Evolutionary conservation across 2,797 vertebrate species (phyloP).

Genomic region (Aselliscus stoliczkanus): DNA sequence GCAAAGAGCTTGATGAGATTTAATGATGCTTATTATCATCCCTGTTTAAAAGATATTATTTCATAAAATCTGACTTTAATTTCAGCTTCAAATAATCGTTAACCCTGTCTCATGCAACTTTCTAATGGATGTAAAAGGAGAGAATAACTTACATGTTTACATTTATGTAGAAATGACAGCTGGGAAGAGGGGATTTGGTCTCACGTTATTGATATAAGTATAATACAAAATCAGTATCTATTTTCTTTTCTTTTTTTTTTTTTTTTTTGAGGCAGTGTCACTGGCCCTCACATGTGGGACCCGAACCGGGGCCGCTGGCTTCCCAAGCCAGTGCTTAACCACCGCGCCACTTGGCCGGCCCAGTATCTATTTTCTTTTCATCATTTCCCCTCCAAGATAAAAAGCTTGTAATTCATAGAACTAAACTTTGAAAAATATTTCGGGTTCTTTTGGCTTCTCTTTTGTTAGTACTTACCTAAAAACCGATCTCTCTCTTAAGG

Average conservation of each 20-base stretch:
- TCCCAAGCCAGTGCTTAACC: no score
- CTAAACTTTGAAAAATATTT: neutral
- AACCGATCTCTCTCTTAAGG: neutral
- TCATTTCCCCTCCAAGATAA: neutral
- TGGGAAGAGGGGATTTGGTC: neutral
- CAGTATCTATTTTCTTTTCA: neutral
- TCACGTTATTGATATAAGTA: neutral
- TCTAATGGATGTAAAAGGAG: neutral
- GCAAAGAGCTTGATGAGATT: neutral
- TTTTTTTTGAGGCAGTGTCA: no score
- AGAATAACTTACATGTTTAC: neutral
- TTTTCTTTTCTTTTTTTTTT: neutral
- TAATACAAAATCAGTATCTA: neutral
- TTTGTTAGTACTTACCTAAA: neutral
- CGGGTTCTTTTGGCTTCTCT: neutral
- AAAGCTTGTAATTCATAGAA: neutral
- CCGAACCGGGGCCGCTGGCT: no score
- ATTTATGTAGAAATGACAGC: neutral
- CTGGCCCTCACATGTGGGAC: no score
- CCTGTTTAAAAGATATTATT: neutral
- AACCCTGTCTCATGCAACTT: neutral
- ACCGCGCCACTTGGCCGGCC: no score
- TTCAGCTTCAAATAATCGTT: neutral
- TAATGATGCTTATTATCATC: neutral
- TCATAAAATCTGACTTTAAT: neutral